A percentile compares a stretch with the other conserved stretches of the same genome.
phyloP scores from a whole-genome alignment of 2,888 invertebrate species.

The Melanostoma mellinum region DNA sequence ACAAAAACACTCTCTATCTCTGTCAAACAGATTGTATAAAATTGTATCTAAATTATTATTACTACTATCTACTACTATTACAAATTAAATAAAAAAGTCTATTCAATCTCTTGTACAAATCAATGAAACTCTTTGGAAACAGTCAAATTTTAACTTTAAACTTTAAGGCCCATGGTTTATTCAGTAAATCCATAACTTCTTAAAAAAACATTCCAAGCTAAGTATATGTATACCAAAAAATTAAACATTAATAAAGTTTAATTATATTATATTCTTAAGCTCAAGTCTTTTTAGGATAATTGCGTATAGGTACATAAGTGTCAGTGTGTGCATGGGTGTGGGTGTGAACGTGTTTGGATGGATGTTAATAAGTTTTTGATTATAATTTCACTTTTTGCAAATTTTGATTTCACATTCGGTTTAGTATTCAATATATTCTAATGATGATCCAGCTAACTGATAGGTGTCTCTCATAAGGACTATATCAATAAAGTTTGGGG shows the following conservation, averaged over 20 bases:
- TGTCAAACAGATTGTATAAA: conserved; percentile 71
- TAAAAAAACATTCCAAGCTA: conserved; percentile 69
- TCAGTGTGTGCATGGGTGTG: conserved; percentile 21
- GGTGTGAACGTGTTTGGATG: conserved; percentile 18
- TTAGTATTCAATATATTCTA: conserved; percentile 57
- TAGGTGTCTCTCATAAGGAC: conserved; percentile 3
- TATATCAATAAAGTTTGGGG: conserved; percentile 46
- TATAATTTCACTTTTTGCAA: conserved; percentile 38
- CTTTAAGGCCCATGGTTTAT: conserved; percentile 52
- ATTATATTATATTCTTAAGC: conserved; percentile 15
- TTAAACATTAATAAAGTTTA: background rate
- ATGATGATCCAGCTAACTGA: conserved; percentile 33
- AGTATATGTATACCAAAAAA: background rate
- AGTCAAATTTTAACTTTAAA: conserved; percentile 73
- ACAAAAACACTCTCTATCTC: conserved; percentile 53
- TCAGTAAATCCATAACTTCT: conserved; percentile 71
- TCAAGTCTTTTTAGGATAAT: background rate
- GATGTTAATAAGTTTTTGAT: conserved; percentile 10
- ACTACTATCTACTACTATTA: conserved; percentile 7
- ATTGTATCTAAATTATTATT: conserved; percentile 46
- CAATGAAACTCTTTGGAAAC: conserved; percentile 70
- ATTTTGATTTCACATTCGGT: conserved; percentile 70
- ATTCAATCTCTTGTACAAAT: conserved; percentile 70
- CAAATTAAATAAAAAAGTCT: conserved; percentile 6
- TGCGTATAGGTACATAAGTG: background rate